Evolutionary conservation across 2,888 invertebrate genomes (phyloP), one percentile per base, ranked within the genome.

Genomic region (Eucriotettix oculatus): DNA sequence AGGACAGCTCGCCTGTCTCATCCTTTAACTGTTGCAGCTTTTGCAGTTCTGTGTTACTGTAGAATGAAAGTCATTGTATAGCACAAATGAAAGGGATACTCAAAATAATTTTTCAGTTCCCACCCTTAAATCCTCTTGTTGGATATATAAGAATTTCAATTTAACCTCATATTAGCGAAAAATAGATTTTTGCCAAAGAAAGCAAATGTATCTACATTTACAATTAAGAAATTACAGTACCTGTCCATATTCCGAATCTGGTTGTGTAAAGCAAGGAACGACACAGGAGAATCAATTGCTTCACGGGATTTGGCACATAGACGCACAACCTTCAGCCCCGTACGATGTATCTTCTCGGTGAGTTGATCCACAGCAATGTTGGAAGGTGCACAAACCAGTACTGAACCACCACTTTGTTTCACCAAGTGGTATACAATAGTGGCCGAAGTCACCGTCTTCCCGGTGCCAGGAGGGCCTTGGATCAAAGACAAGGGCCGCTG

Each of bases 341-440:
- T 98, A 66, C 87, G 83, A 73, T 99, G 98, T 60, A 99, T 98
- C 74, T 99, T 99, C 73, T 98, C 98, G 0, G 99, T 98, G 16
- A 99, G 79, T 70, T 99, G 99, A 74, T 99, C 99, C 0, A 99
- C 99, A 40, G 99, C 99, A 1, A 98, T 99, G 74, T 99, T 99
- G 63, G 95, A 96, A 0, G 99, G 99, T 0, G 99, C 98, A 72
- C 99, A 99, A 0, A 99, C 99, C 1, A 99, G 78, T 0, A 99
- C 96, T 48, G 79, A 77, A 40, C 92, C 92, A 9, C 92, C 91
- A 67, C 87, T 93, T 71, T 96, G 94, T 69, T 94, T 88, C 0
- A 93, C 95, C 61, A 99, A 77, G 71, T 99, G 99, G 73, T 97
- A 99, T 3, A 99, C 99, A 66, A 99, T 95, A 0, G 98, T 97